Evolutionary conservation across 2,888 invertebrate genomes (phyloP).

Genomic region (Eudemis profundana): DNA sequence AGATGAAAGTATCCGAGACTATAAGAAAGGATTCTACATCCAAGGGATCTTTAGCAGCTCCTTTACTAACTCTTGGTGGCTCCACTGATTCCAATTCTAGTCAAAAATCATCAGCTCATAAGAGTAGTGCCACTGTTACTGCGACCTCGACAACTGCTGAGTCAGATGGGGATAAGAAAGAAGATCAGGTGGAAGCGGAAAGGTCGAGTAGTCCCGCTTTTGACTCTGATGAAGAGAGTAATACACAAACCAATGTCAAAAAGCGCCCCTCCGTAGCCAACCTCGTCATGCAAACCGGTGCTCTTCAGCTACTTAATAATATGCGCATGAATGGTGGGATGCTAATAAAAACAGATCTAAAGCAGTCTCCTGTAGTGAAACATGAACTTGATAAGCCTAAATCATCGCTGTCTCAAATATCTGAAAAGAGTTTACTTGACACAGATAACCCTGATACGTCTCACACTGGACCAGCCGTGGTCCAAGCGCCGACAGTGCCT

Average conservation of each 20-base stretch:
- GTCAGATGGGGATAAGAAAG: slow-evolving; percentile 78
- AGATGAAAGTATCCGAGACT: slow-evolving; percentile 83
- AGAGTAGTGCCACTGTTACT: slow-evolving; percentile 85
- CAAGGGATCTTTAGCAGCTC: slow-evolving; percentile 73
- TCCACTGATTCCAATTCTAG: slow-evolving; percentile 87
- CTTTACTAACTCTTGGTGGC: slow-evolving; percentile 72
- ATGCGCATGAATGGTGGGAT: slow-evolving; percentile 85
- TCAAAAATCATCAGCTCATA: slow-evolving; percentile 86
- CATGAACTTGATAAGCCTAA: slow-evolving; percentile 73
- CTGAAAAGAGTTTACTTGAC: slow-evolving; percentile 87
- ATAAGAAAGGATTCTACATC: slow-evolving; percentile 73
- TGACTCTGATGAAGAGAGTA: slow-evolving; percentile 97
- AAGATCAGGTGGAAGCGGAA: slow-evolving; percentile 86
- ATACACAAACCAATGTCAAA: slow-evolving; percentile 84
- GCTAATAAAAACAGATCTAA: slow-evolving; percentile 73
- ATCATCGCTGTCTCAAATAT: slow-evolving; percentile 86
- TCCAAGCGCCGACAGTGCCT: slow-evolving; percentile 62
- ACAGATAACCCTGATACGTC: slow-evolving; percentile 82
- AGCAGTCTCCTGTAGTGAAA: slow-evolving; percentile 69
- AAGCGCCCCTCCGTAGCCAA: slow-evolving; percentile 89
- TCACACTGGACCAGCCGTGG: slow-evolving; percentile 64
- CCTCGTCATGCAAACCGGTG: slow-evolving; percentile 88
- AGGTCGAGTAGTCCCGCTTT: slow-evolving; percentile 97
- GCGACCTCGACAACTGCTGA: slow-evolving; percentile 84
- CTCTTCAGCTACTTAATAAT: slow-evolving; percentile 81